phyloP scores from a whole-genome alignment of 1,140 invertebrate genomes.

The Heterodera schachtii region DNA sequence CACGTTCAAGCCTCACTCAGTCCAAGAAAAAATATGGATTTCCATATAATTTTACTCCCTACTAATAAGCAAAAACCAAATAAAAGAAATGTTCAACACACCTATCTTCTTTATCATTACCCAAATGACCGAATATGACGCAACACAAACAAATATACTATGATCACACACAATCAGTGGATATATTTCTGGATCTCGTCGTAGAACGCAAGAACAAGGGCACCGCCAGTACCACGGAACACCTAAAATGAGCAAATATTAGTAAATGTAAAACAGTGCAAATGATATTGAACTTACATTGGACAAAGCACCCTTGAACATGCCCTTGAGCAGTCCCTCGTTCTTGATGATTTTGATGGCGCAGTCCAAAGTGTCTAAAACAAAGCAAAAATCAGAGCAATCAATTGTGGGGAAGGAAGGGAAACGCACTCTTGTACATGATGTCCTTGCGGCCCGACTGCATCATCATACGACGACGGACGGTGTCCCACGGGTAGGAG shows the following conservation, averaged over 20 bases:
- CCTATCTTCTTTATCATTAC: background rate
- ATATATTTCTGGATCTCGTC: conserved; percentile 68
- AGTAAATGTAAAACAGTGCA: no score
- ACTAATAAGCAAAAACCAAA: no score
- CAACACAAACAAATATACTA: no score
- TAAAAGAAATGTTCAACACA: conserved; percentile 30
- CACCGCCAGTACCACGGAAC: conserved; percentile 68
- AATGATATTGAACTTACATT: conserved; percentile 66
- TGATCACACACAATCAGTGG: background rate
- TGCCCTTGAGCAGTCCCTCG: conserved; percentile 68
- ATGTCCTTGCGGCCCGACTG: conserved; percentile 71
- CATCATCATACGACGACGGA: conserved; percentile 70
- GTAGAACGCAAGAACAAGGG: conserved; percentile 70
- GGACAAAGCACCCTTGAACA: conserved; percentile 71
- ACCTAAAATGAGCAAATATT: conserved; percentile 5
- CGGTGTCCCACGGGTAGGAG: conserved; percentile 72
- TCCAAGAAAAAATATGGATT: no score
- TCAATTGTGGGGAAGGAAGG: background rate
- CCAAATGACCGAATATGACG: no score
- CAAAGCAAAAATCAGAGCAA: background rate
- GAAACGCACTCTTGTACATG: conserved; percentile 68
- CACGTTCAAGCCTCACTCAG: no score
- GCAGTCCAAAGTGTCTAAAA: conserved; percentile 68
- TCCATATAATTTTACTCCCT: no score
- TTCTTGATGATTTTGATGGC: conserved; percentile 69